A percentile compares a stretch with the other conserved stretches of the same genome.
phyloP scores from a whole-genome alignment of 2,888 invertebrate species.

The Macrosoma leucophasiata region DNA sequence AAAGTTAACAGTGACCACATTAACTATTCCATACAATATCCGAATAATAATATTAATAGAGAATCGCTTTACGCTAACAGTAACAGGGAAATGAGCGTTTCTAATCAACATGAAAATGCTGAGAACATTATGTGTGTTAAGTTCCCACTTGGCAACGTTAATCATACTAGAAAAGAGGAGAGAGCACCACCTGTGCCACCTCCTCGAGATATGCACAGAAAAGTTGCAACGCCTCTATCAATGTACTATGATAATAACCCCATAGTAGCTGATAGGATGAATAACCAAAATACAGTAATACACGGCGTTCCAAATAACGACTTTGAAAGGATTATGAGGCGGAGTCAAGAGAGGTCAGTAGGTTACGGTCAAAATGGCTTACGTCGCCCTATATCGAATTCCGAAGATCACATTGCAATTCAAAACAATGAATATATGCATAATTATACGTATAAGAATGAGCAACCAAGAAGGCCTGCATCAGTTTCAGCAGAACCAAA shows the following conservation, averaged over 20 bases:
- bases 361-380: conserved; percentile 65
- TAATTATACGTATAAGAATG: conserved; percentile 45
- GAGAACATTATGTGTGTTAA: conserved; percentile 68
- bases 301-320: conserved; percentile 67
- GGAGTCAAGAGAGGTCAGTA: conserved; percentile 62
- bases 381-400: conserved; percentile 65
- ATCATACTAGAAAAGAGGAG: conserved; percentile 57
- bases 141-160: conserved; percentile 68
- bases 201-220: conserved; percentile 83
- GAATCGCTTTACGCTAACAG: conserved; percentile 57
- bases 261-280: conserved; percentile 45
- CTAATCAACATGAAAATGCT: conserved; percentile 52
- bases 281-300: conserved; percentile 40
- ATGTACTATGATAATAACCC: conserved; percentile 68
- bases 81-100: conserved; percentile 52
- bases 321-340: conserved; percentile 65
- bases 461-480: conserved; percentile 64
- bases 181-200: conserved; percentile 85
- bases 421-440: conserved; percentile 63
- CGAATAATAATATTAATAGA: conserved; percentile 51
- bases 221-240: conserved; percentile 69
- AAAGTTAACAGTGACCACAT: conserved; percentile 73
- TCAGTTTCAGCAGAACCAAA: conserved; percentile 71
- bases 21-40: conserved; percentile 67
- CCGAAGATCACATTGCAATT: conserved; percentile 71